Conservation (phyloP, 2,888 invertebrate species). For the Podotricha telesiphe region DNA sequence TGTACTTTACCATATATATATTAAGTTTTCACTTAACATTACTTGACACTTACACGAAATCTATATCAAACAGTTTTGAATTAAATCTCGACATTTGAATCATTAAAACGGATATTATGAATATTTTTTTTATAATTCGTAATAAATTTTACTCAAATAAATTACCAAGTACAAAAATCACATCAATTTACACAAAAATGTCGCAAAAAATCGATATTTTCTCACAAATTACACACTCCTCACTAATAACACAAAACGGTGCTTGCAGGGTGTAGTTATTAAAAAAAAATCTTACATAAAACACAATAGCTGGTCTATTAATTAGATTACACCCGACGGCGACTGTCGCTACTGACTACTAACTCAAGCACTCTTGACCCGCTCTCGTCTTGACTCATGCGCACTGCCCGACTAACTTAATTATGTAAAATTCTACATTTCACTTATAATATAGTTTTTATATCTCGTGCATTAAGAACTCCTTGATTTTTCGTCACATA, state of each 20-base stretch:
- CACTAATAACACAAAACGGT: not conserved
- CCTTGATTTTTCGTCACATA: constrained; percentile 5
- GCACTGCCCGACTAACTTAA: constrained; percentile 55
- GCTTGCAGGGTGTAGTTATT: not conserved
- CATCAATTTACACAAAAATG: not conserved
- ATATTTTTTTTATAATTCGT: too few relatives aligned
- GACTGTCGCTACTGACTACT: constrained; percentile 49
- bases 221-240: not conserved
- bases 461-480: constrained; percentile 15
- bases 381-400: constrained; percentile 65
- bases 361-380: constrained; percentile 50
- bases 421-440: constrained; percentile 46
- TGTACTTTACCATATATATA: too few relatives aligned
- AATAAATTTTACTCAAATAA: not conserved
- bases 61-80: too few relatives aligned
- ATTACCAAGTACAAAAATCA: not conserved
- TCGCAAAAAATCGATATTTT: not conserved
- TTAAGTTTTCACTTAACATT: too few relatives aligned
- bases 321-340: constrained; percentile 56
- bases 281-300: constrained; percentile 23
- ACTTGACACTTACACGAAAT: too few relatives aligned
- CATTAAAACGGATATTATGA: too few relatives aligned
- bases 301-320: constrained; percentile 45
- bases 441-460: constrained; percentile 17
- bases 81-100: too few relatives aligned